A percentile compares a stretch with the other conserved stretches of the same genome.
Conservation (phyloP, 2,888 invertebrate species). For the Tenthredo notha region DNA sequence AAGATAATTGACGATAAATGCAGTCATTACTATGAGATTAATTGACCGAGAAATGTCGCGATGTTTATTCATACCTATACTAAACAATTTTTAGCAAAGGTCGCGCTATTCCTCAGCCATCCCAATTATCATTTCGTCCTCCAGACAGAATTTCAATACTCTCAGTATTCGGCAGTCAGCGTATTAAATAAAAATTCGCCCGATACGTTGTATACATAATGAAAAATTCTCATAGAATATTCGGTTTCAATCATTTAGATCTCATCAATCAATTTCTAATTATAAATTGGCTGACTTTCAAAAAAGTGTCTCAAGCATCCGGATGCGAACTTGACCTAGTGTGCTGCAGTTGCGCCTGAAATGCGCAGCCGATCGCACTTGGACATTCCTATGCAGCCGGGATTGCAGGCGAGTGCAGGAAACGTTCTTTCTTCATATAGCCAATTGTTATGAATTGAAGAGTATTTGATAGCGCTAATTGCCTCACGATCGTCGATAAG, state of each 20-base stretch:
- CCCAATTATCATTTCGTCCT: not conserved
- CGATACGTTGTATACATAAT: not conserved
- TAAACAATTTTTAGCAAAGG: not conserved
- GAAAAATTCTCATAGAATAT: not conserved
- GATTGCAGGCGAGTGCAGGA: not conserved
- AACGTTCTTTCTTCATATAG: not conserved
- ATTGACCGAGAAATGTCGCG: not conserved
- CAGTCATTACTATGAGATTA: not conserved
- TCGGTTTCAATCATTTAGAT: not conserved
- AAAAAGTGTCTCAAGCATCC: slow-evolving; percentile 10
- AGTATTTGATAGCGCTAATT: not conserved
- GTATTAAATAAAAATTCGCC: not conserved
- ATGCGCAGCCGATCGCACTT: slow-evolving; percentile 14
- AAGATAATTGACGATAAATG: slow-evolving; percentile 30
- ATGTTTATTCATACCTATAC: not conserved
- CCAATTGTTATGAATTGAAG: not conserved
- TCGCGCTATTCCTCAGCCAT: not conserved
- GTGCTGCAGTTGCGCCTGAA: slow-evolving; percentile 11
- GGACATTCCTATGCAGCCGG: not conserved
- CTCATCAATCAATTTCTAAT: slow-evolving; percentile 15
- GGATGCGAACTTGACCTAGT: slow-evolving; percentile 39
- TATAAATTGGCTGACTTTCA: slow-evolving; percentile 39
- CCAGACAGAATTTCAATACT: not conserved
- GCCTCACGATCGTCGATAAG: not conserved
- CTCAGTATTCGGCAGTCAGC: no score